Conservation (phyloP, 2,797 vertebrate genomes). For the Lemur catta region DNA sequence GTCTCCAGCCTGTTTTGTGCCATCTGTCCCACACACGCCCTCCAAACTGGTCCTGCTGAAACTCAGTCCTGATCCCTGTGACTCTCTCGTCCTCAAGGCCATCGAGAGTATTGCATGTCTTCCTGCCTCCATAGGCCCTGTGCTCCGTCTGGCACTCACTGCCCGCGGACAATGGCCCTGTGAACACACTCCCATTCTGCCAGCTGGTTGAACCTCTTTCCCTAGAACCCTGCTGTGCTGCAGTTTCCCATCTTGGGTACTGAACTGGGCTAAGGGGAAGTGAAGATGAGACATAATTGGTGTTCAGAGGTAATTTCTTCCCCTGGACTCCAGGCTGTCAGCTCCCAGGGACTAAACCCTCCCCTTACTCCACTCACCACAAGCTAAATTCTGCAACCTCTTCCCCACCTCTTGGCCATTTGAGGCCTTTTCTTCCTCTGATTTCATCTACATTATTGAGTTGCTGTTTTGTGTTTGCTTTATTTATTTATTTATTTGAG, state of each 20-base stretch:
- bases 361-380: neutral
- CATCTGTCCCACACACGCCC: neutral
- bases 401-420: neutral
- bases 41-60: neutral
- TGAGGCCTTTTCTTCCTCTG: neutral
- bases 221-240: neutral
- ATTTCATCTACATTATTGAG: neutral
- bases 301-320: neutral
- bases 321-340: neutral
- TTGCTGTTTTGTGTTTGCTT: neutral
- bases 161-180: neutral
- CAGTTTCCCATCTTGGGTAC: neutral
- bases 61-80: neutral
- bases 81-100: neutral
- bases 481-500: no score
- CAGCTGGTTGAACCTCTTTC: neutral
- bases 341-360: neutral
- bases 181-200: neutral
- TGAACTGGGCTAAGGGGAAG: neutral
- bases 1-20: neutral
- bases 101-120: neutral
- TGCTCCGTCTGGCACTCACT: neutral
- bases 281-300: neutral
- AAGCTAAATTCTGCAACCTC: neutral
- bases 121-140: neutral